phyloP scores from a whole-genome alignment of 2,113 vertebrate species.

The Oreocharis arfaki region DNA sequence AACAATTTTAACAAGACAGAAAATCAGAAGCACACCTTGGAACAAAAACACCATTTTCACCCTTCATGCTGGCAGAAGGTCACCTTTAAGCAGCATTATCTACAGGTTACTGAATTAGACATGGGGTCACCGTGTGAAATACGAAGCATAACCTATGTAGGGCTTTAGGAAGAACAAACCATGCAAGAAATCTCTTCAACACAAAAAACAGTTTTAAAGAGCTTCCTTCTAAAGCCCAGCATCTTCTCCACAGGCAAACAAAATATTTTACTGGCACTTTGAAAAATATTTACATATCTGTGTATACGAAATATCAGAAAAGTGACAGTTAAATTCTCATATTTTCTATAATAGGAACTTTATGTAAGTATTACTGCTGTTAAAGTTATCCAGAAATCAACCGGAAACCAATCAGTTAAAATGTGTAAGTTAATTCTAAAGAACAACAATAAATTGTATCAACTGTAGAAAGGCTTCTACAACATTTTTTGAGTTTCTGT shows the following conservation, averaged over 20 bases:
- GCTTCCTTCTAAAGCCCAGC: not conserved
- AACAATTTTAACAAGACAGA: not conserved
- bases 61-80: not conserved
- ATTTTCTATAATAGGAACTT: not conserved
- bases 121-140: not conserved
- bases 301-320: not conserved
- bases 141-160: rapidly evolving
- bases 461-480: not conserved
- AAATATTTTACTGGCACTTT: not conserved
- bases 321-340: not conserved
- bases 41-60: not conserved
- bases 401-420: not conserved
- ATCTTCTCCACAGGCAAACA: not conserved
- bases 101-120: not conserved
- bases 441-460: not conserved
- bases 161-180: not conserved
- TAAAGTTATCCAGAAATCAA: not conserved
- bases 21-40: not conserved
- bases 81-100: not conserved
- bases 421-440: not conserved
- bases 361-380: not conserved
- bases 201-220: not conserved
- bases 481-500: not conserved
- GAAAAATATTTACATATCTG: not conserved
- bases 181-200: not conserved